These are phyloP conservation scores for Pleuronectes platessa DNA, from an alignment of 2,113 vertebrate species.

Conservation along the genomic window DNA sequence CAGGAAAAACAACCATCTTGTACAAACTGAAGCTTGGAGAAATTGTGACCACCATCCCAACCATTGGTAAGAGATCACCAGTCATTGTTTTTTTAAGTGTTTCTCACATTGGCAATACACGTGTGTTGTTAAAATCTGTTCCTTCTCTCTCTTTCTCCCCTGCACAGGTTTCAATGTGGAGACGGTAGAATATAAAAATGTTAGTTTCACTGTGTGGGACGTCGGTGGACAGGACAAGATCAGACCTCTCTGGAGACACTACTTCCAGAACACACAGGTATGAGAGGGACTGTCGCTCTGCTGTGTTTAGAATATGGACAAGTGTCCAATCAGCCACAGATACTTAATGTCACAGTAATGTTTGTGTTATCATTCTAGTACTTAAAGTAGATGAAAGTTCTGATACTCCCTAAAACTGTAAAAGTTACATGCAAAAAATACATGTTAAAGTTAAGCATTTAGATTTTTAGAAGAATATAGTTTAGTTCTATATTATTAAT, in stretches of 20 bases:
- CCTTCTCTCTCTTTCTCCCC: background rate
- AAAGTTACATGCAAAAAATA: too few species aligned
- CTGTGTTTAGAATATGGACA: background rate
- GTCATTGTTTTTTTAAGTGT: background rate
- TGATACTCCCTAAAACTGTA: too few species aligned
- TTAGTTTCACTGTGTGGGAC: constrained; percentile 96
- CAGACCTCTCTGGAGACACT: constrained; percentile 94
- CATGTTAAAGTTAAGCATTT: too few species aligned
- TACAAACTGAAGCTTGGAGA: constrained; percentile 97
- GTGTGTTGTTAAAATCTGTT: background rate
- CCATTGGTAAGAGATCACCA: constrained; percentile 86
- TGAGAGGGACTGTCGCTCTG: background rate
- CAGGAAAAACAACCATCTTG: constrained; percentile 97
- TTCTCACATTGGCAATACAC: background rate
- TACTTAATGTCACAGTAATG: background rate
- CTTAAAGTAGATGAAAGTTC: too few species aligned
- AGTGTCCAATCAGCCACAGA: background rate
- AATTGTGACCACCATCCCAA: constrained; percentile 97
- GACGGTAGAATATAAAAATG: constrained; percentile 95
- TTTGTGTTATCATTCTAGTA: background rate
- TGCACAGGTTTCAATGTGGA: constrained; percentile 93
- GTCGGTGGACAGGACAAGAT: constrained; percentile 97
- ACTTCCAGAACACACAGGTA: constrained; percentile 97
- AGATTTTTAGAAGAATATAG: too few species aligned
- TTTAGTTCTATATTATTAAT: too few species aligned